Evolutionary conservation across 2,113 vertebrate genomes (phyloP), one percentile per base, ranked within the genome.

Genomic region (Puma concolor): DNA sequence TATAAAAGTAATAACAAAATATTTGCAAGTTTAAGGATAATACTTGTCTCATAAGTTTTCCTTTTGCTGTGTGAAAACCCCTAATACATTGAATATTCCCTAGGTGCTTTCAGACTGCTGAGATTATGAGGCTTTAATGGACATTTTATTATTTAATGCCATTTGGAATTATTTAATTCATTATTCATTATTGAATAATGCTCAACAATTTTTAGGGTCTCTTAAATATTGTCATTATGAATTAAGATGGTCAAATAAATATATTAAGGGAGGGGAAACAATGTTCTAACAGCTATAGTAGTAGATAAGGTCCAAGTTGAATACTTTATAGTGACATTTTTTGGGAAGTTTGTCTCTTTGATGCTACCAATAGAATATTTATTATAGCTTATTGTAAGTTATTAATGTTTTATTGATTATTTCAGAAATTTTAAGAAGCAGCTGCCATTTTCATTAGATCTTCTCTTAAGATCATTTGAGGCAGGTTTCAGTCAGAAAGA

Each of bases 171-270:
- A 81, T 94, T 97, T 87, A 79, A 66, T 93, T 81, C 16, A 64
- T 72, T 94, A 2, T 84, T 79, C 33, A 13, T 87, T 92, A 48
- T 64, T 95, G 90, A 80, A 41, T 64, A 67, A 38, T 81, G 7
- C 67, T 64, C 17, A 33, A n/a, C 41, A 87, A 44, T 38, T 74
- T 98, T 94, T 87, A 85, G 1, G 4, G 76, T 33, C 13, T 52
- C 95, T 16, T 87, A 83, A 97, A 87, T 97, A 89, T 57, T 95
- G 41, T 77, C 36, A 71, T 81, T 15, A 52, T 95, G 76, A 95
- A 82, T 83, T 94, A 74, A 3, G 91, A 9, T 91, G 89, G 97
- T 93, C 17, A 69, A 1, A 25, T 92, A 76, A 57, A 88, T 95
- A 29, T 89, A 0, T 27, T 83, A 38, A 15, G 44, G 3, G 50